phyloP scores from a whole-genome alignment of 2,113 vertebrate species.

The Bubo bubo region DNA sequence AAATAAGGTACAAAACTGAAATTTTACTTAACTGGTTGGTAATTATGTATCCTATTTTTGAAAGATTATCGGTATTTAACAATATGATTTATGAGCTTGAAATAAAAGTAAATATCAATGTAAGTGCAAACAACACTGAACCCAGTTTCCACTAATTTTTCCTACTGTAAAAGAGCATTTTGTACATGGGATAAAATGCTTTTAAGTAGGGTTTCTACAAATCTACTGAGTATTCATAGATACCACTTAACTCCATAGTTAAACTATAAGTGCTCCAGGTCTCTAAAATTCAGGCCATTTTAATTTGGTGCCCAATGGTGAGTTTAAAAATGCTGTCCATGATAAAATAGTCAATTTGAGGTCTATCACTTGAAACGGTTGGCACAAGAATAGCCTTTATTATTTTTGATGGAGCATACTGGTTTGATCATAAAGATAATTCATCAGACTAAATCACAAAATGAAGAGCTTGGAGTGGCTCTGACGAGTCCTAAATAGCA shows the following conservation, averaged over 20 bases:
- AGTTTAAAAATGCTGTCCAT: neutral
- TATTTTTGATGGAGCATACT: neutral
- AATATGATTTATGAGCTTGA: neutral
- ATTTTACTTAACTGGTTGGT: neutral
- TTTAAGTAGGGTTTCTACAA: neutral
- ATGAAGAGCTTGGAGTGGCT: neutral
- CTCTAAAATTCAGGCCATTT: neutral
- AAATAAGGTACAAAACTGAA: neutral
- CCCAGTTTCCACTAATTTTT: neutral
- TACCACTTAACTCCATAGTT: neutral
- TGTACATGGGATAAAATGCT: neutral
- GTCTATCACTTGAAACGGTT: neutral
- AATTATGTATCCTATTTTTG: neutral
- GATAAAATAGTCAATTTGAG: neutral
- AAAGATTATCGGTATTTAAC: neutral
- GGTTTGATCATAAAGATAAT: neutral
- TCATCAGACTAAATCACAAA: neutral
- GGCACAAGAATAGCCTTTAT: neutral
- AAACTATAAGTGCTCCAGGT: neutral
- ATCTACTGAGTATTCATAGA: neutral
- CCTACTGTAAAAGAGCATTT: neutral
- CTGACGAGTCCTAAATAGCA: neutral
- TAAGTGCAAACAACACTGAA: neutral
- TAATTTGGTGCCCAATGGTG: neutral
- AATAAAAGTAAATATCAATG: neutral